phyloP scores from a whole-genome alignment of 2,797 vertebrate species.

The Acanthurus leucopareius region DNA sequence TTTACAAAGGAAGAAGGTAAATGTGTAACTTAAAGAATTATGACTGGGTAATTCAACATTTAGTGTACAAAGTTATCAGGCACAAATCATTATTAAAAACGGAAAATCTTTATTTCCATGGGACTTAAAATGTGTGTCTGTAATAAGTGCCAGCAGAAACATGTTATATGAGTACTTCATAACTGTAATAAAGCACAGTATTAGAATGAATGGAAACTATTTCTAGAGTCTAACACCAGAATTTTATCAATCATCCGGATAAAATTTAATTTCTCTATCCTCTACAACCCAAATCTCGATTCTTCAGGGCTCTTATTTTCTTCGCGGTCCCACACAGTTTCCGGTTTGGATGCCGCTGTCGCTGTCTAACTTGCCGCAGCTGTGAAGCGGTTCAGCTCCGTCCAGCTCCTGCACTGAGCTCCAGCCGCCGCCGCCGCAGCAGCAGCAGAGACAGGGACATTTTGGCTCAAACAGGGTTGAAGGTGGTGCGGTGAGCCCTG shows the following conservation, averaged over 20 bases:
- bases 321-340: background rate
- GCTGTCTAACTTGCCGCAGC: conserved; percentile 7
- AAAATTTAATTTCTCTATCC: background rate
- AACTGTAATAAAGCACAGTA: background rate
- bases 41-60: background rate
- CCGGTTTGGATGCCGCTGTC: conserved; percentile 17
- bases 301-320: conserved; percentile 46
- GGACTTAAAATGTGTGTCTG: background rate
- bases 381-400: background rate
- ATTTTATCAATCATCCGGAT: background rate
- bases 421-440: conserved; percentile 44
- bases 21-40: background rate
- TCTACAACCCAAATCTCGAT: background rate
- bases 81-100: background rate
- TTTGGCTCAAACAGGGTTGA: conserved; percentile 69
- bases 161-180: background rate
- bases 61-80: background rate
- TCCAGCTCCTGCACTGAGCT: conserved; percentile 39
- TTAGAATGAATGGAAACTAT: background rate
- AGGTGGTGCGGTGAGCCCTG: conserved; percentile 41
- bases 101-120: no score
- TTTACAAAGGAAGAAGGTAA: background rate
- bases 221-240: no score
- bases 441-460: conserved; percentile 72
- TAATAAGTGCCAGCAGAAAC: background rate